A percentile compares a stretch with the other conserved stretches of the same genome.
Conservation (phyloP, 2,113 vertebrate species). For the Pardalotus punctatus region DNA sequence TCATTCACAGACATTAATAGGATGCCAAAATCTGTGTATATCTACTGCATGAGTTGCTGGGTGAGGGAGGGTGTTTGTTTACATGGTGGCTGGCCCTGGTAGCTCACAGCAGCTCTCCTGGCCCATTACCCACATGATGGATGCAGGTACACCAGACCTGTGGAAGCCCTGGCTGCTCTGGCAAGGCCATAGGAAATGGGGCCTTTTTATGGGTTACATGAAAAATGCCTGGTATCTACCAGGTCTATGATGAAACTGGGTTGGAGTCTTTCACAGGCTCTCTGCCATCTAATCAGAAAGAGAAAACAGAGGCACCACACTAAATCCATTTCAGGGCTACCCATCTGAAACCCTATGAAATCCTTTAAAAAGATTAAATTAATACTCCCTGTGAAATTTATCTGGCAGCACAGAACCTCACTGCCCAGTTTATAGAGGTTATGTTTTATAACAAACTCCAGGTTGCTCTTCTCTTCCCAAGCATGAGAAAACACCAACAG, state of each 20-base stretch:
- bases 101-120: background rate
- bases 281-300: background rate
- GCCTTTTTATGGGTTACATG: background rate
- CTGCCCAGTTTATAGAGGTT: background rate
- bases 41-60: background rate
- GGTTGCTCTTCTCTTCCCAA: background rate
- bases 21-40: background rate
- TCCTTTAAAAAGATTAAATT: background rate
- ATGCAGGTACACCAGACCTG: background rate
- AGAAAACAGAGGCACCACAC: background rate
- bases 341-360: background rate
- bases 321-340: background rate
- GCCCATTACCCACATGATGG: background rate
- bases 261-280: background rate
- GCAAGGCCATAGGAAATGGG: background rate
- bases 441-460: background rate
- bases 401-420: background rate
- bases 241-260: background rate
- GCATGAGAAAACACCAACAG: background rate
- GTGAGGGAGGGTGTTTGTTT: background rate
- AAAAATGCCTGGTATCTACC: background rate
- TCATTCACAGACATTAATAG: background rate
- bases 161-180: background rate
- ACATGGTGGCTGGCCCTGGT: background rate
- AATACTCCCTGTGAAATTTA: background rate